These are phyloP conservation scores for Pristionchus exspectatus DNA, from an alignment of 2,888 invertebrate species.

Conservation along the genomic window DNA sequence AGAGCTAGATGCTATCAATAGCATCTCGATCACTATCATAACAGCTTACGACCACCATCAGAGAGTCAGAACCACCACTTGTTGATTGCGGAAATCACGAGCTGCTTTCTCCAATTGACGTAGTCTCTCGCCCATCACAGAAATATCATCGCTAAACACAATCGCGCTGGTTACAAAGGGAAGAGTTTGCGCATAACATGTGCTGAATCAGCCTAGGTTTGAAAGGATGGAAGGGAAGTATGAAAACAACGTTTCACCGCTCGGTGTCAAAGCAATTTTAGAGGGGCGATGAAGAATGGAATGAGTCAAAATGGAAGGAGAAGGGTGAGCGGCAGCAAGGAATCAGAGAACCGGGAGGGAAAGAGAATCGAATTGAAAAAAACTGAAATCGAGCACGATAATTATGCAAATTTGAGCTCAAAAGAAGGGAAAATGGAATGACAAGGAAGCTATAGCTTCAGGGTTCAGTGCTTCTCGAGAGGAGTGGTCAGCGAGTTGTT, in stretches of 20 bases:
- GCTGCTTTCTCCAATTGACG: not conserved
- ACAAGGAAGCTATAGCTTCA: too few species aligned
- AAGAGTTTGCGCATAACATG: not conserved
- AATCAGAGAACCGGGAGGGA: not conserved
- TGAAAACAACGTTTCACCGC: not conserved
- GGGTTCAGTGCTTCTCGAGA: too few species aligned
- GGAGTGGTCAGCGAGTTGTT: too few species aligned
- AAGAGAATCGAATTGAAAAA: too few species aligned
- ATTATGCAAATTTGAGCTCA: too few species aligned
- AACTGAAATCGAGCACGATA: too few species aligned
- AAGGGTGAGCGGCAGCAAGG: not conserved
- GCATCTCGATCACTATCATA: too few species aligned
- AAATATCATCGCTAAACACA: not conserved
- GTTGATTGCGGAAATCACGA: not conserved
- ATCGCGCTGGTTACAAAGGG: not conserved
- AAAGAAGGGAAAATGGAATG: too few species aligned
- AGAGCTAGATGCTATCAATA: too few species aligned
- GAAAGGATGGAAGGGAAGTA: not conserved
- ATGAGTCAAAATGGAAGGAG: not conserved
- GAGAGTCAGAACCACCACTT: not conserved
- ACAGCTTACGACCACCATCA: too few species aligned
- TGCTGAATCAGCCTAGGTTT: not conserved
- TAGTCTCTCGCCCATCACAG: not conserved
- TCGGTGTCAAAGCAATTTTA: not conserved
- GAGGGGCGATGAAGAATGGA: not conserved